Evolutionary conservation across 64 coral and sea anemone species (phyloP), one percentile per base, ranked within the genome.

Genomic region (Actinia equina): DNA sequence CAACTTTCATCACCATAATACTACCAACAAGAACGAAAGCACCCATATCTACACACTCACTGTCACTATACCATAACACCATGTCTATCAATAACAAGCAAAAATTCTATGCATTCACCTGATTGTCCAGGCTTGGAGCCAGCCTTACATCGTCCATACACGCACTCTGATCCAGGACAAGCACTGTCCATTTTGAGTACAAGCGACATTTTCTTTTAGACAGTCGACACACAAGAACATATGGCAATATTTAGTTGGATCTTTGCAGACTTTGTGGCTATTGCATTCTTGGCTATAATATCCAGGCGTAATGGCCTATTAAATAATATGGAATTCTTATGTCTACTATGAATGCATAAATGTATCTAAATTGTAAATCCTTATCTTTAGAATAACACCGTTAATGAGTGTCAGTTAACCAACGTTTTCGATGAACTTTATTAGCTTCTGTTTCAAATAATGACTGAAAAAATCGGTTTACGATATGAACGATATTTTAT

Each of bases 201-300:
- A 98, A n/a, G 96, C 96, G 0, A 98, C 96, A 41, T 98, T 98
- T 88, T 98, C 96, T 77, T 98, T 98, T 41, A 98, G 86, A 77
- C 96, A 98, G 77, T 98, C 96, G 25, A 98, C 96, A 19, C 96
- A 98, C 42, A 98, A 80, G 70, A 98, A 98, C 96, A 98, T 98
- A 62, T 98, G 96, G 22, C 96, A 98, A 53, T 98, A 98, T 63
- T 98, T 98, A 2, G 81, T 77, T 3, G 81, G 26, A 17, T 95
- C 93, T 77, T 98, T 94, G n/a, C 96, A 98, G 44, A 86, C 87
- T 62, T 98, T 98, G 60, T 98, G 96, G 1, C 93, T 91, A 85
- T 98, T 98, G 51, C 96, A 98, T 76, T 98, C 96, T 88, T 98
- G 96, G 9, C 93, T 91, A 80, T 98, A 98, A 56, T 98, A 98